Evolutionary conservation across 1,140 invertebrate species (phyloP), one percentile per base, ranked within the genome.

Genomic region (Orchesella cincta): DNA sequence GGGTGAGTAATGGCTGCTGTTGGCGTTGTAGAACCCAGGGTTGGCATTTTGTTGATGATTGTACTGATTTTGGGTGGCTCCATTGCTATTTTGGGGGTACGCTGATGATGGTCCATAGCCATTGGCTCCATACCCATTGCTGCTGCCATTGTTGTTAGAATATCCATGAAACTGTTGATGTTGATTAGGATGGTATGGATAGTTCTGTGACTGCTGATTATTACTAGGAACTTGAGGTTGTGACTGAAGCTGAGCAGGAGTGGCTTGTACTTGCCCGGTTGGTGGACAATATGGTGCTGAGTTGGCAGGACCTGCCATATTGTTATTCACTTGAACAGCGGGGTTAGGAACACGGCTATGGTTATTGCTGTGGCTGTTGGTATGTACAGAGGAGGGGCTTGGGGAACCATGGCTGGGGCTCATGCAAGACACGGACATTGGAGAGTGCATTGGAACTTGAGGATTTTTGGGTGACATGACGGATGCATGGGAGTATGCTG

Each of bases 401-500:
- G 76, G 76, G 18, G 76, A 73, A 70, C 64, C 31, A 16, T 14
- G 1, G 20, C 26, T 14, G 23, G 76, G 76, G 34, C 76, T 78
- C 72, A 78, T 78, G 36, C 76, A 78, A 8, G 26, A 33, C 23
- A 74, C 52, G 54, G 76, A 78, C 76, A 78, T 78, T 46, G 76
- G 76, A n/a, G 76, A 78, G 74, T 51, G 72, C 33, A 74, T 73
- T n/a, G 72, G 72, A 29, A 33, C 62, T 3, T 26, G 33, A 5
- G 57, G 73, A 2, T 73, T 74, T 39, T 78, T 74, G 8, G 76
- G 76, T 14, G 72, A 74, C 73, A 78, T 64, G 16, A 78, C 62
- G 35, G 76, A 78, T 28, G 62, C 23, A 12, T 67, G 62, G 8
- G 73, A 78, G 46, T 74, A 78, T 8, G 76, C 76, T 46, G 76